These are phyloP conservation scores for Sebastes fasciatus DNA, from an alignment of 2,113 vertebrate genomes.

Conservation along the genomic window DNA sequence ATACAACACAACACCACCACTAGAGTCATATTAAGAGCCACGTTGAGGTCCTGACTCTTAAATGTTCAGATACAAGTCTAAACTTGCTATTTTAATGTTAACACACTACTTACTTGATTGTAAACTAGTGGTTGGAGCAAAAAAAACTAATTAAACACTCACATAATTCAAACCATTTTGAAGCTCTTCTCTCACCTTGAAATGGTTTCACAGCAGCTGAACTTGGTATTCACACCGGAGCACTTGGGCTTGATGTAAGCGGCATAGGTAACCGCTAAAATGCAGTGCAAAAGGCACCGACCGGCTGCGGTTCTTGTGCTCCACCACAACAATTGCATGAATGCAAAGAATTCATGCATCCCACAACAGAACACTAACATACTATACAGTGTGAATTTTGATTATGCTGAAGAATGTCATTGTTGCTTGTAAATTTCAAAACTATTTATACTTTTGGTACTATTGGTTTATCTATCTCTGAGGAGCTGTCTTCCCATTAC, in stretches of 20 bases:
- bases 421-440: no score
- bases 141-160: background rate
- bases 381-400: no score
- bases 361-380: no score
- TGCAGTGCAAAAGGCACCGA: background rate
- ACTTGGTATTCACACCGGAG: background rate
- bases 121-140: background rate
- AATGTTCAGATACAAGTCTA: background rate
- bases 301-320: no score
- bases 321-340: no score
- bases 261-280: background rate
- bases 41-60: background rate
- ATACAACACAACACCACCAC: background rate
- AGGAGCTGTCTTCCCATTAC: background rate
- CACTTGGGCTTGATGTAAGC: background rate
- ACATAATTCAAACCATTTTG: no score
- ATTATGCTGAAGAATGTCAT: no score
- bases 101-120: background rate
- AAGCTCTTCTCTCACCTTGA: background rate
- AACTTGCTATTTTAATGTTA: background rate
- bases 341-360: no score
- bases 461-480: background rate
- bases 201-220: constrained; percentile 9
- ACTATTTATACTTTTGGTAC: no score
- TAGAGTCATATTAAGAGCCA: no score